phyloP scores from a whole-genome alignment of 2,888 invertebrate species.

The Trachelus stipa region DNA sequence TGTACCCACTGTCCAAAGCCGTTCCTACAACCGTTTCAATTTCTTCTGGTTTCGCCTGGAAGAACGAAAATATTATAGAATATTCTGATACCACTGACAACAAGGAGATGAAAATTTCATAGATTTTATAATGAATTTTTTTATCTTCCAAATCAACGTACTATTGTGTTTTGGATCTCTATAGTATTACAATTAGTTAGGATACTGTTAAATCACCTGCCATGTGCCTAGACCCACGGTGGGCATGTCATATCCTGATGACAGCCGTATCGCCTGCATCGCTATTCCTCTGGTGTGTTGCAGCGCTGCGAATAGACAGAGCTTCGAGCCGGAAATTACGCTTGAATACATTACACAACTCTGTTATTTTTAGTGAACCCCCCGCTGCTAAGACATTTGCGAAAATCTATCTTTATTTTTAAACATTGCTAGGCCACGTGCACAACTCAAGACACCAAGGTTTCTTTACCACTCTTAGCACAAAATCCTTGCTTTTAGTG shows the following conservation, averaged over 20 bases:
- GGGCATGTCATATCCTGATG: constrained; percentile 73
- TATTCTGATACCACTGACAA: neutral
- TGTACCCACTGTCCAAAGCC: constrained; percentile 79
- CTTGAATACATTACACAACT: constrained; percentile 16
- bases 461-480: neutral
- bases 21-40: constrained; percentile 73
- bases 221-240: constrained; percentile 79
- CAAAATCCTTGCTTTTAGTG: neutral
- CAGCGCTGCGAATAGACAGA: neutral
- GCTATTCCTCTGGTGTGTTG: constrained; percentile 13
- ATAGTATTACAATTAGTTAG: neutral
- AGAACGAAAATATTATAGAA: constrained; percentile 18
- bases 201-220: constrained; percentile 69
- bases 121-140: constrained; percentile 2
- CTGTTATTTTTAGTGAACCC: constrained; percentile 17
- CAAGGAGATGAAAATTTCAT: neutral
- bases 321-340: neutral
- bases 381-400: neutral
- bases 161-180: neutral
- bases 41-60: constrained; percentile 74
- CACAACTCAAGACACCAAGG: neutral
- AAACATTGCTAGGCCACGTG: neutral
- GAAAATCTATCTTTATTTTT: constrained; percentile 4
- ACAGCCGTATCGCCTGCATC: constrained; percentile 52
- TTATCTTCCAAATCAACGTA: constrained; percentile 6